Percentiles rank a stretch among this genome's conserved stretches.
Evolutionary conservation across 2,888 invertebrate genomes (phyloP).

Genomic region (Diloba caeruleocephala): DNA sequence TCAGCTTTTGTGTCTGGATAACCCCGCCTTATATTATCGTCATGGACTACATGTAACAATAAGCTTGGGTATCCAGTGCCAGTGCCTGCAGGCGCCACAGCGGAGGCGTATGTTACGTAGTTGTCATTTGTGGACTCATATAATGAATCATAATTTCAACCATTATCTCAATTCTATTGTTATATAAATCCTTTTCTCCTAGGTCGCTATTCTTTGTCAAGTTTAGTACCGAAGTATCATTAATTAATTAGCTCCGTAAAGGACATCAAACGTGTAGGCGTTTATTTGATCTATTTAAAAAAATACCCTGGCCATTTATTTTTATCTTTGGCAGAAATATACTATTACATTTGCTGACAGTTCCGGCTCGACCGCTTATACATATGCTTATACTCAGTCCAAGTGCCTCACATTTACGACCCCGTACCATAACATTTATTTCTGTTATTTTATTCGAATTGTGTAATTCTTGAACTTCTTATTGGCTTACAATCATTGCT

Average conservation of each 20-base stretch:
- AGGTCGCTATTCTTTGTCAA: slow-evolving; percentile 7
- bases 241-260: slow-evolving; percentile 31
- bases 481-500: slow-evolving; percentile 58
- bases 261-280: slow-evolving; percentile 23
- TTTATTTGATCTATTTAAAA: slow-evolving; percentile 25
- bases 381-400: neutral
- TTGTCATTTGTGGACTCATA: too few species aligned
- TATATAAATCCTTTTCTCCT: neutral
- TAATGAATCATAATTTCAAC: too few species aligned
- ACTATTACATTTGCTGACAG: slow-evolving; percentile 11
- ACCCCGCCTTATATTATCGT: too few species aligned
- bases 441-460: slow-evolving; percentile 45
- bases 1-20: too few species aligned
- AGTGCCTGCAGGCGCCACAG: too few species aligned
- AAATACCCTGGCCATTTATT: slow-evolving; percentile 19
- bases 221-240: slow-evolving; percentile 8
- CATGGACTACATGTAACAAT: too few species aligned
- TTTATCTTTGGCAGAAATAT: slow-evolving; percentile 16
- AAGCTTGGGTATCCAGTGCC: too few species aligned
- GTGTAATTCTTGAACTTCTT: slow-evolving; percentile 56
- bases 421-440: slow-evolving; percentile 29
- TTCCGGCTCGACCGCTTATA: slow-evolving; percentile 16
- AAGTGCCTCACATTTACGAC: slow-evolving; percentile 23
- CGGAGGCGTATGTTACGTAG: too few species aligned
- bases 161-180: too few species aligned